phyloP scores from a whole-genome alignment of 2,888 invertebrate genomes.

The Pandemis corylana region DNA sequence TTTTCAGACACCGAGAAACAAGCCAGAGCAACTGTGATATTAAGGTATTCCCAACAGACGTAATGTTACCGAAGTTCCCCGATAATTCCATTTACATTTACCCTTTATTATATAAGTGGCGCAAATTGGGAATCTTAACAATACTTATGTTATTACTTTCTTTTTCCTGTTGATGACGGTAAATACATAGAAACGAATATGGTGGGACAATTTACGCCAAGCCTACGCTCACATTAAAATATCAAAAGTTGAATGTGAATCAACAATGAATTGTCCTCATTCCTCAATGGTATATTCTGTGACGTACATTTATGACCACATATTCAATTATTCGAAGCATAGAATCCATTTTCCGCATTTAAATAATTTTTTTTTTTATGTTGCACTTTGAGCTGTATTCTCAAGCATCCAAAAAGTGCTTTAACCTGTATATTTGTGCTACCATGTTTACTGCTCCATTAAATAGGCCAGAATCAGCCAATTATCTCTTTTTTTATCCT shows the following conservation, averaged over 20 bases:
- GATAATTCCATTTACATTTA: background rate
- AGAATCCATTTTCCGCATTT: background rate
- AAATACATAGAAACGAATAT: background rate
- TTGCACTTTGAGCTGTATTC: too few species aligned
- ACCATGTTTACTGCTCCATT: too few species aligned
- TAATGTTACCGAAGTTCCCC: too few species aligned
- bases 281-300: background rate
- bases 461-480: too few species aligned
- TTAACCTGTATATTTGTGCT: too few species aligned
- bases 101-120: background rate
- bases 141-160: background rate
- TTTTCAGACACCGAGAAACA: constrained; percentile 92
- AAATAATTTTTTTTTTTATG: background rate
- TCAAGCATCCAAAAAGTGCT: too few species aligned
- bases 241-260: background rate
- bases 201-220: too few species aligned
- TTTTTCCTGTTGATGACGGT: background rate
- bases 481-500: too few species aligned
- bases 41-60: constrained; percentile 70
- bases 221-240: background rate
- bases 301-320: background rate
- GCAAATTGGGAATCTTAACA: background rate
- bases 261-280: background rate
- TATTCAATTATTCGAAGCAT: background rate
- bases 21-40: constrained; percentile 90